Percentiles rank a stretch among this genome's conserved stretches.
Conservation (phyloP, 2,113 vertebrate species). For the Lycaon pictus region DNA sequence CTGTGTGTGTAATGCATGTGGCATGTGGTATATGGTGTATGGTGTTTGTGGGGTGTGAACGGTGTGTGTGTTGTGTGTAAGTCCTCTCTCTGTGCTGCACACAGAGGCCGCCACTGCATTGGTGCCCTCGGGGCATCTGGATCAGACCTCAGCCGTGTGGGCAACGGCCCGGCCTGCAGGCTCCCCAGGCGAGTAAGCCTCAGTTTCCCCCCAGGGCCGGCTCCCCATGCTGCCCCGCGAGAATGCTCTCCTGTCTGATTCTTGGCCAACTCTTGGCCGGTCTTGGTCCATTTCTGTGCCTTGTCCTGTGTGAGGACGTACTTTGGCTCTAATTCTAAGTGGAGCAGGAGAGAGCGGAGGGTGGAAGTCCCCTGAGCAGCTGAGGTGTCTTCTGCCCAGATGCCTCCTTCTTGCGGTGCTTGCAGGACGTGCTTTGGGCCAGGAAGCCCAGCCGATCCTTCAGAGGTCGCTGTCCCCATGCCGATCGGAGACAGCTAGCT, state of each 20-base stretch:
- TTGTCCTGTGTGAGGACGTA: not conserved
- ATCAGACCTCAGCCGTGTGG: accelerated
- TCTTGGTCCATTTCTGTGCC: not conserved
- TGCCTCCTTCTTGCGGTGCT: not conserved
- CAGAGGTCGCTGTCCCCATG: too few species aligned
- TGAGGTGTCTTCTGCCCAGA: not conserved
- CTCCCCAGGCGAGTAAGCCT: accelerated
- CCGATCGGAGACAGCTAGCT: accelerated
- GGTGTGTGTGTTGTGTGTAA: not conserved
- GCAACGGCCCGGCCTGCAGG: accelerated
- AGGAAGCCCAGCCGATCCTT: too few species aligned
- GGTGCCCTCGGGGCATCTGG: accelerated
- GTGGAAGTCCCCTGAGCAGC: accelerated
- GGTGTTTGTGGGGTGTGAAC: not conserved
- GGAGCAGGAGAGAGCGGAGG: accelerated
- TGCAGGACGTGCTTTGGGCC: too few species aligned
- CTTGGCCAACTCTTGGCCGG: too few species aligned
- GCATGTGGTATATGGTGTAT: not conserved
- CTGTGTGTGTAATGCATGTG: not conserved
- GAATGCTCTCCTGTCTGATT: accelerated
- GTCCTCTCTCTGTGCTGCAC: not conserved
- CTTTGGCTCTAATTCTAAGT: accelerated
- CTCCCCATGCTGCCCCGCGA: accelerated
- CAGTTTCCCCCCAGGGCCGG: accelerated
- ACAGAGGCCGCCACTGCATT: accelerated